These are phyloP conservation scores for Thecocarcelia acutangulata DNA, from an alignment of 2,888 invertebrate genomes.

Conservation along the genomic window DNA sequence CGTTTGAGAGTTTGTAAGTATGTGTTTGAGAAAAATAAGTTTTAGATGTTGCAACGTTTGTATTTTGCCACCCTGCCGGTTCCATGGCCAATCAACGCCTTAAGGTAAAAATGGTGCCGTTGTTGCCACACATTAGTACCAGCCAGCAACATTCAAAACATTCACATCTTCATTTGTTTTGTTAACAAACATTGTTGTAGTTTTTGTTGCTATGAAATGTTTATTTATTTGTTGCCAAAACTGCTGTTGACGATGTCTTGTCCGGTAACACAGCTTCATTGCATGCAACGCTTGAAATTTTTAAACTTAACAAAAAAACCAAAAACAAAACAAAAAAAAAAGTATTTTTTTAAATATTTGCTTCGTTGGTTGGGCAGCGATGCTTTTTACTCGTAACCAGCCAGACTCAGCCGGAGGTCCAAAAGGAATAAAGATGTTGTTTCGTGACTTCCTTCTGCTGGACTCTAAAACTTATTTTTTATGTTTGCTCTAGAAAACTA, in stretches of 20 bases:
- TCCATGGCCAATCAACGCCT: conserved; percentile 78
- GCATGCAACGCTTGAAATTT: conserved; percentile 72
- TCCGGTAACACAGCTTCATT: conserved; percentile 71
- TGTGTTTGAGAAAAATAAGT: conserved; percentile 43
- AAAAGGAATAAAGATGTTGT: conserved; percentile 79
- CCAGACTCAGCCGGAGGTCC: conserved; percentile 74
- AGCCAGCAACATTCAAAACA: conserved; percentile 66
- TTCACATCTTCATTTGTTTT: conserved; percentile 68
- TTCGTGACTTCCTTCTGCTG: conserved; percentile 79
- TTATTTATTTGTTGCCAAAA: conserved; percentile 45
- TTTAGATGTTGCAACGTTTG: conserved; percentile 61
- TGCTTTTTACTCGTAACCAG: neutral
- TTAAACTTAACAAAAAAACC: neutral
- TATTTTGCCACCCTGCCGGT: conserved; percentile 75
- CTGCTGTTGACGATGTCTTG: conserved; percentile 72
- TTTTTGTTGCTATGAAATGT: conserved; percentile 32
- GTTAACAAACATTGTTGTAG: conserved; percentile 36
- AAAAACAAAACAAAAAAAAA: too few species aligned
- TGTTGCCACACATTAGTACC: conserved; percentile 68
- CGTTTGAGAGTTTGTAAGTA: neutral
- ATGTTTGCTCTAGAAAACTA: neutral
- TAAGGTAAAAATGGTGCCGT: conserved; percentile 70
- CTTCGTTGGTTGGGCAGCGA: conserved; percentile 16
- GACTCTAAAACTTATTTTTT: conserved; percentile 37
- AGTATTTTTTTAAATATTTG: conserved; percentile 19